Conservation (phyloP, 2,797 vertebrate species). For the Alauda arvensis region DNA sequence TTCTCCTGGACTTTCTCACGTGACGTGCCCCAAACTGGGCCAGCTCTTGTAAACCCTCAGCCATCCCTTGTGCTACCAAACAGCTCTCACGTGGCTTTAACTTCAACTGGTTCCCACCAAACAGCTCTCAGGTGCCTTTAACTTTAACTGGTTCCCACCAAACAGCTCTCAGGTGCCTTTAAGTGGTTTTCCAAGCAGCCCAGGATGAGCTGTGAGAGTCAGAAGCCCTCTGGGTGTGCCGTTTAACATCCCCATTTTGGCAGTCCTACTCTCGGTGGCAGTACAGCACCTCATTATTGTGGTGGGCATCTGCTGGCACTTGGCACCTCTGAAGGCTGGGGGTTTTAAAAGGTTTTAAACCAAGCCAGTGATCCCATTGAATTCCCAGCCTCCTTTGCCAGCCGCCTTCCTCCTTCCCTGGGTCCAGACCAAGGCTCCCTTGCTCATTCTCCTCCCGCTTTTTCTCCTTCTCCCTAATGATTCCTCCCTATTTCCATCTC, state of each 20-base stretch:
- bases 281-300: background rate
- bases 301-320: background rate
- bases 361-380: background rate
- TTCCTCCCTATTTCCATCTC: conserved; percentile 10
- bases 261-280: fast-evolving
- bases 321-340: background rate
- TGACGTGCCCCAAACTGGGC: background rate
- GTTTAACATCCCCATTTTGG: background rate
- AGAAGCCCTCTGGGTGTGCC: fast-evolving
- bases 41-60: background rate
- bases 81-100: background rate
- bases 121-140: background rate
- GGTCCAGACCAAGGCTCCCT: background rate
- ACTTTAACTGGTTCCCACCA: background rate
- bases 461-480: background rate
- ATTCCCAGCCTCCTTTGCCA: background rate
- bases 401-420: background rate
- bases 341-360: background rate
- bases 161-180: background rate
- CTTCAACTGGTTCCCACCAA: background rate
- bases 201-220: fast-evolving
- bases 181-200: fast-evolving
- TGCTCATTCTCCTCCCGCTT: background rate
- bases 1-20: background rate
- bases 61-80: background rate